These are phyloP conservation scores for Diplogasteroides magnus DNA, from an alignment of 1,140 invertebrate species.

Conservation along the genomic window DNA sequence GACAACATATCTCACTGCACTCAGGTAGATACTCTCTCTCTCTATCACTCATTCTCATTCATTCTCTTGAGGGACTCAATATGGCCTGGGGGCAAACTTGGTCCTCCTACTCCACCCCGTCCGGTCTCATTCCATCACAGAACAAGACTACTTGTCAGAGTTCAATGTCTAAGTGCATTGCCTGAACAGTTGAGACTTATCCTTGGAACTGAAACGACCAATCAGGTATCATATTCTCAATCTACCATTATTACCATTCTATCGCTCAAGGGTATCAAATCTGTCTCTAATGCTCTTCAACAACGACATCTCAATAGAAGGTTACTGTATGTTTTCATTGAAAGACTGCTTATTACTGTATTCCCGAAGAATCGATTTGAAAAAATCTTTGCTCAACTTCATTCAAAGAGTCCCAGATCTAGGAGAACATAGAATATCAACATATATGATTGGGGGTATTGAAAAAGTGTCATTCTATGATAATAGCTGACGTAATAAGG, in stretches of 20 bases:
- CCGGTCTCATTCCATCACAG: slow-evolving; percentile 41
- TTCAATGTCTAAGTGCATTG: slow-evolving; percentile 55
- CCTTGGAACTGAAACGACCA: slow-evolving; percentile 80
- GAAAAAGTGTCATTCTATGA: too few species aligned
- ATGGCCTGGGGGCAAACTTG: slow-evolving; percentile 58
- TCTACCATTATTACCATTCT: slow-evolving; percentile 6
- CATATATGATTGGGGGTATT: neutral
- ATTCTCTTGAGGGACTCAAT: slow-evolving; percentile 55
- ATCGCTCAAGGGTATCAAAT: slow-evolving; percentile 66
- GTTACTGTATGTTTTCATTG: slow-evolving; percentile 77
- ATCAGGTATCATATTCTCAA: slow-evolving; percentile 56
- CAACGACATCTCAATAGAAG: slow-evolving; percentile 76
- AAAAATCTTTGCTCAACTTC: slow-evolving; percentile 65
- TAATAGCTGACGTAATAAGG: too few species aligned
- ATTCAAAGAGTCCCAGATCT: slow-evolving; percentile 60
- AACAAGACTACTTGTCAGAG: slow-evolving; percentile 43
- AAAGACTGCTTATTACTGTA: slow-evolving; percentile 71
- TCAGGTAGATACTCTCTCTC: slow-evolving; percentile 65
- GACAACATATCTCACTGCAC: slow-evolving; percentile 76
- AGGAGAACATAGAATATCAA: slow-evolving; percentile 11
- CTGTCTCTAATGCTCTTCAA: slow-evolving; percentile 80
- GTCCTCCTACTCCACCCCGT: slow-evolving; percentile 43
- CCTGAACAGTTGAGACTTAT: slow-evolving; percentile 82
- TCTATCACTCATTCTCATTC: too few species aligned
- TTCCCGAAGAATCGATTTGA: slow-evolving; percentile 71